Evolutionary conservation across 2,797 vertebrate genomes (phyloP), one percentile per base, ranked within the genome.

Genomic region (Sciaenops ocellatus): DNA sequence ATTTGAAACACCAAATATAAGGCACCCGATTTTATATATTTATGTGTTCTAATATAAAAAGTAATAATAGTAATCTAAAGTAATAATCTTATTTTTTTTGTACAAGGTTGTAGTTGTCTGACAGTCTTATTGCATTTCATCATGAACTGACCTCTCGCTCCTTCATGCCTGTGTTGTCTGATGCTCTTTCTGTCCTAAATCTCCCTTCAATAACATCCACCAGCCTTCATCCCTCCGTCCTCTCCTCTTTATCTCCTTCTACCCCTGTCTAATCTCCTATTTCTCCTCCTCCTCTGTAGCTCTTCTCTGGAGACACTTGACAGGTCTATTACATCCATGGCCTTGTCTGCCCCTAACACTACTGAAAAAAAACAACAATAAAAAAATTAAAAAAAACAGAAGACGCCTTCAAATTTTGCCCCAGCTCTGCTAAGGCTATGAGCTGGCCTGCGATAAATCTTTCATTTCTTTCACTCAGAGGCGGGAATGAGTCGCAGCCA

Each of bases 261-360:
- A 55, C 30, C 57, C 41, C 41, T n/a, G 26, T 56, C 64, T 83
- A 79, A 80, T 85, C 71, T 79, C 72, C 60, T 59, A 46, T 62
- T 73, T 61, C 57, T 78, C 28, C 70, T 78, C 28, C 70, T 78
- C 69, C 47, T 82, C 60, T 47, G 47, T 38, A 57, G 56, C 78
- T 83, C 54, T 61, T 52, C 76, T 78, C 44, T 22, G 44, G 64
- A 80, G 82, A 80, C 65, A 75, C 78, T 89, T 79, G 89, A 89
- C 88, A 88, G 83, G 66, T 90, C 88, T 83, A 90, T 91, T 90
- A 88, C 62, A 84, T 77, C 69, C 68, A 75, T 70, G 63, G 73
- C 83, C 85, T 89, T 44, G 41, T 59, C 47, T 73, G 76, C 51
- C 68, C 64, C 60, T 5, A 46, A 71, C 28, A 50, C 22, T 12